Conservation (phyloP, 2,113 vertebrate species). For the Elephantulus edwardii region DNA sequence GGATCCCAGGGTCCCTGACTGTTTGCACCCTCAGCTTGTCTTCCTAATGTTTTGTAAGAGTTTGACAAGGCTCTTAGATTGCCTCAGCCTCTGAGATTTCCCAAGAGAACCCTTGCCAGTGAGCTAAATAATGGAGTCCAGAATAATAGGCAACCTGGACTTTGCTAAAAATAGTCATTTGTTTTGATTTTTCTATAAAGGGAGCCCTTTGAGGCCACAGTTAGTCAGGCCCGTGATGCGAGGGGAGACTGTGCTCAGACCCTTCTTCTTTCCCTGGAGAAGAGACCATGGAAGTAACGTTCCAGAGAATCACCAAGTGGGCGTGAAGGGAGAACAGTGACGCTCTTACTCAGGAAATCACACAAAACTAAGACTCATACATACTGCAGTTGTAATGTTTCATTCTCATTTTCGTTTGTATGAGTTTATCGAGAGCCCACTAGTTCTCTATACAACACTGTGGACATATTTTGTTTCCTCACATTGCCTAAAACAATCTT, state of each 20-base stretch:
- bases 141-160: slow-evolving; percentile 26
- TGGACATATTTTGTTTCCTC: too few relatives aligned
- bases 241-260: neutral
- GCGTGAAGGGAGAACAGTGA: neutral
- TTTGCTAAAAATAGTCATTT: slow-evolving; percentile 3
- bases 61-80: slow-evolving; percentile 19
- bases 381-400: too few relatives aligned
- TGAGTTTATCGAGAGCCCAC: too few relatives aligned
- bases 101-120: slow-evolving; percentile 5
- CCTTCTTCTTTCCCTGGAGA: neutral
- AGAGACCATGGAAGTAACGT: neutral
- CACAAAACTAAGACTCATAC: neutral
- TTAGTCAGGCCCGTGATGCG: neutral
- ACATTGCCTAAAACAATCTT: too few relatives aligned
- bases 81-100: slow-evolving; percentile 26
- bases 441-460: too few relatives aligned
- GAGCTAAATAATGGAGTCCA: neutral
- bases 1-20: neutral
- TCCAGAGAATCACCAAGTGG: neutral
- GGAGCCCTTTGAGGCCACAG: neutral
- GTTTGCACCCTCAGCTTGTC: neutral
- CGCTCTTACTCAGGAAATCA: neutral
- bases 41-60: neutral
- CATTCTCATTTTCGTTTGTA: too few relatives aligned
- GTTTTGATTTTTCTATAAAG: neutral